Percentiles rank a stretch among this genome's conserved stretches.
These are phyloP conservation scores for Belonocnema kinseyi DNA, from an alignment of 1,140 invertebrate genomes.

Conservation along the genomic window DNA sequence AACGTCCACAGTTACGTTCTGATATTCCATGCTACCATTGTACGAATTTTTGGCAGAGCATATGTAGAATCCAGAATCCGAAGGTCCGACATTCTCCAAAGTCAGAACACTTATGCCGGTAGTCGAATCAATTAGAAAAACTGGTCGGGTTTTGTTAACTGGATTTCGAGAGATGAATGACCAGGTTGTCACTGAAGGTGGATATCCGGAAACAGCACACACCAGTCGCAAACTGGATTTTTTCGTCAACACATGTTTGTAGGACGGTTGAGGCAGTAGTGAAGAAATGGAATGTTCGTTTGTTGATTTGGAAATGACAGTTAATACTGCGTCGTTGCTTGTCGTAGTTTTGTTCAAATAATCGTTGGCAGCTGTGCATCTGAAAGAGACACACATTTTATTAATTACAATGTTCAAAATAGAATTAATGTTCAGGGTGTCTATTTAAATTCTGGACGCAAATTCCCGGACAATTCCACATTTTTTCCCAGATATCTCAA, in stretches of 20 bases:
- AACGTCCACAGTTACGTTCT: constrained; percentile 76
- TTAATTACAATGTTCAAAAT: constrained; percentile 8
- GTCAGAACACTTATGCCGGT: constrained; percentile 69
- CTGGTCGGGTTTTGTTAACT: constrained; percentile 61
- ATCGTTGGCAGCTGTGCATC: constrained; percentile 73
- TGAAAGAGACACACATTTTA: constrained; percentile 54
- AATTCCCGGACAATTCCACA: too few species aligned
- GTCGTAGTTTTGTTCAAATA: constrained; percentile 74
- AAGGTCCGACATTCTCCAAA: constrained; percentile 70
- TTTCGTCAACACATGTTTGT: constrained; percentile 65
- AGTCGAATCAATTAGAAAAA: constrained; percentile 67
- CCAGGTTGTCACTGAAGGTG: constrained; percentile 76
- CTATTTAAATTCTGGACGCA: too few species aligned
- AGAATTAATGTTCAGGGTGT: too few species aligned
- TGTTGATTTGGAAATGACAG: constrained; percentile 64
- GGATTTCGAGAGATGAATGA: constrained; percentile 71
- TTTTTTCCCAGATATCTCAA: too few species aligned
- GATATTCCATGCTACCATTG: constrained; percentile 69
- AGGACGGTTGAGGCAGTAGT: constrained; percentile 67
- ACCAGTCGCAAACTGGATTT: constrained; percentile 73
- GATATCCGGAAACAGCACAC: constrained; percentile 78
- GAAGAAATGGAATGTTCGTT: constrained; percentile 34
- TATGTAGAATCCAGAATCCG: constrained; percentile 78
- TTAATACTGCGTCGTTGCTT: constrained; percentile 75
- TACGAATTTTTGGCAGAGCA: constrained; percentile 74